Base-by-base conservation (phyloP, 1,140 invertebrate species). In the Paramacrobiotus metropolitanus region DNA sequence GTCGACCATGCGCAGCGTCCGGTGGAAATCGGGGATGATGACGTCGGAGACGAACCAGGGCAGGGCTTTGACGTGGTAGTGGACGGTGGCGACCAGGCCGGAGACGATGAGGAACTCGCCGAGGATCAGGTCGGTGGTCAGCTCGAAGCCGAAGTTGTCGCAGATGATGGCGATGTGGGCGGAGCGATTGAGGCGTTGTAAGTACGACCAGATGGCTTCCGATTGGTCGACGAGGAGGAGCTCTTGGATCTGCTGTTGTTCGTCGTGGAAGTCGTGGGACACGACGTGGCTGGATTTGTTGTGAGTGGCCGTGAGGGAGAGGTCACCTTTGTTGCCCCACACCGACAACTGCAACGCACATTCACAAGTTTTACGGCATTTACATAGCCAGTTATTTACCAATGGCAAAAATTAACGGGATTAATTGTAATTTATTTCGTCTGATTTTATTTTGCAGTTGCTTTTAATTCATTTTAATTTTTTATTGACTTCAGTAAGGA, bases 31-130 rank as follows among this genome's bases (percentile, higher is more conserved):
- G 2, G 72, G 67, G 21, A 66, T 66, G 2, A 81, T 87, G 1
- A 84, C 83, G 72, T 98, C 94, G 9, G 92, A 96, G 1, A 98
- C 81, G 72, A 87, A 98, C 94, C 94, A 98, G 0, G 93, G 91
- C 65, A 89, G 83, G 9, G 77, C 75, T 77, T 98, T 98, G 0
- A 83, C 81, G 71, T 93, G 82, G 66, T 97, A 85, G 61, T 83
- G 73, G 44, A 97, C 76, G 73, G 78, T 80, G 30, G 76, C 70
- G 0, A 81, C 82, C 21, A 88, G 72, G 44, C 80, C 77, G 61
- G 79, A 74, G 20, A 76, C 70, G 28, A 85, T 70, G 2, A 97
- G 71, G 67, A 84, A 86, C 65, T 85, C 82, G 18, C 86, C 84
- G 18, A 98, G 70, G 70, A 86, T 86, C 0, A 97, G 73, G 72